phyloP scores from a whole-genome alignment of 2,113 vertebrate genomes.

The Dicerorhinus sumatrensis region DNA sequence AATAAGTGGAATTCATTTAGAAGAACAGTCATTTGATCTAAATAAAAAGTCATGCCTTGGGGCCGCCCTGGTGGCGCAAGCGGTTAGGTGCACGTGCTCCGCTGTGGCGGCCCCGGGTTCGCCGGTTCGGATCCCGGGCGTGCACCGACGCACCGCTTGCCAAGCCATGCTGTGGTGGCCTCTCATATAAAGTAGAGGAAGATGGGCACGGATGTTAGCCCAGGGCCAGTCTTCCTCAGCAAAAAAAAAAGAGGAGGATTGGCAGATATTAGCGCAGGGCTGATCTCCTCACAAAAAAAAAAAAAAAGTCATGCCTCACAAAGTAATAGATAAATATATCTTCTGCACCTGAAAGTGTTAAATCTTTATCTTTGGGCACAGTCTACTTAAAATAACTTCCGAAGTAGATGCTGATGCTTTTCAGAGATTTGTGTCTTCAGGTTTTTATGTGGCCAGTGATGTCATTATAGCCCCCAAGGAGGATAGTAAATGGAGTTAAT shows the following conservation, averaged over 20 bases:
- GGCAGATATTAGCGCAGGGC: no score
- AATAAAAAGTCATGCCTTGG: not conserved
- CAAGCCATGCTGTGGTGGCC: no score
- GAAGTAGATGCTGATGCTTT: not conserved
- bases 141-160: no score
- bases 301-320: not conserved
- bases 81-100: no score
- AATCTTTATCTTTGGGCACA: not conserved
- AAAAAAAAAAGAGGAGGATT: no score
- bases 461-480: not conserved
- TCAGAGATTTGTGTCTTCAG: not conserved
- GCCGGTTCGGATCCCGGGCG: no score
- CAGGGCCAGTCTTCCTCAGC: no score
- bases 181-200: no score
- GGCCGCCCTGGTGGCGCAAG: no score
- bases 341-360: not conserved
- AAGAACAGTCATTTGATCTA: not conserved
- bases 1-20: not conserved
- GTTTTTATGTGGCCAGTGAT: not conserved
- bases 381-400: not conserved
- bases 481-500: slow-evolving; percentile 3
- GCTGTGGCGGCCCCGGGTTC: no score
- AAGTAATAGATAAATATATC: not conserved
- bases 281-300: no score
- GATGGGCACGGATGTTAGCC: no score